Conservation (phyloP, 1,140 invertebrate genomes). For the Drosophila ficusphila region DNA sequence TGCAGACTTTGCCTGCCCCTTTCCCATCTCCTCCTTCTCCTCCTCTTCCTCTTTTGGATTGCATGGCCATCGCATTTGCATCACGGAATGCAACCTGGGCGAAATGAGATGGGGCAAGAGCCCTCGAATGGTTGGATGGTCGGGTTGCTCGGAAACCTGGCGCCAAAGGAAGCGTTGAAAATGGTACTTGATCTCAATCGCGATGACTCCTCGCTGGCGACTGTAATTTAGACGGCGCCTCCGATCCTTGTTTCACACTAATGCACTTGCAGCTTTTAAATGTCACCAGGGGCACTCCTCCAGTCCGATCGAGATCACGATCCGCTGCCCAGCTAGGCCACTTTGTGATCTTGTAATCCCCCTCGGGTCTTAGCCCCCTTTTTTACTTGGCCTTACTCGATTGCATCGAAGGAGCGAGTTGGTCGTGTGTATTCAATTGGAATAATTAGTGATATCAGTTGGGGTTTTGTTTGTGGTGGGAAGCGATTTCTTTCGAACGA, state of each 20-base stretch:
- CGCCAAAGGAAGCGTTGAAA: slow-evolving; percentile 79
- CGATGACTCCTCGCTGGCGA: slow-evolving; percentile 38
- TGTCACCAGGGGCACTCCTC: slow-evolving; percentile 57
- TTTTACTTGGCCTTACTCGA: slow-evolving; percentile 8
- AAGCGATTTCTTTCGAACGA: neutral
- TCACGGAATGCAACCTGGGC: slow-evolving; percentile 52
- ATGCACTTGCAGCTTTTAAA: slow-evolving; percentile 81
- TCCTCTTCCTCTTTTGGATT: too few species aligned
- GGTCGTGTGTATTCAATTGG: slow-evolving; percentile 68
- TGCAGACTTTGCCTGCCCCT: slow-evolving; percentile 58
- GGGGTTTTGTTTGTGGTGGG: slow-evolving; percentile 25
- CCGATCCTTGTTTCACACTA: slow-evolving; percentile 80
- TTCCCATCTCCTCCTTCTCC: neutral
- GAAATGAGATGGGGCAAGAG: slow-evolving; percentile 56
- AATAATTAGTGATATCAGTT: slow-evolving; percentile 61
- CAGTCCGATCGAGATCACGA: neutral
- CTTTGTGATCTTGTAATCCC: slow-evolving; percentile 43
- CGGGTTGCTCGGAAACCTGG: slow-evolving; percentile 71
- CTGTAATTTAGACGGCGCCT: slow-evolving; percentile 83
- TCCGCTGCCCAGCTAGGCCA: slow-evolving; percentile 34
- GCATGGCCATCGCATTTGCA: slow-evolving; percentile 52
- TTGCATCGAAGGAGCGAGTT: slow-evolving; percentile 30
- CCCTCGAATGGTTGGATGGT: too few species aligned
- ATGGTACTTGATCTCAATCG: slow-evolving; percentile 79
- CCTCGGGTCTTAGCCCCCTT: slow-evolving; percentile 16